A percentile compares a stretch with the other conserved stretches of the same genome.
These are phyloP conservation scores for Sinohyriopsis cumingii DNA, from an alignment of 2,888 invertebrate genomes.

Conservation along the genomic window DNA sequence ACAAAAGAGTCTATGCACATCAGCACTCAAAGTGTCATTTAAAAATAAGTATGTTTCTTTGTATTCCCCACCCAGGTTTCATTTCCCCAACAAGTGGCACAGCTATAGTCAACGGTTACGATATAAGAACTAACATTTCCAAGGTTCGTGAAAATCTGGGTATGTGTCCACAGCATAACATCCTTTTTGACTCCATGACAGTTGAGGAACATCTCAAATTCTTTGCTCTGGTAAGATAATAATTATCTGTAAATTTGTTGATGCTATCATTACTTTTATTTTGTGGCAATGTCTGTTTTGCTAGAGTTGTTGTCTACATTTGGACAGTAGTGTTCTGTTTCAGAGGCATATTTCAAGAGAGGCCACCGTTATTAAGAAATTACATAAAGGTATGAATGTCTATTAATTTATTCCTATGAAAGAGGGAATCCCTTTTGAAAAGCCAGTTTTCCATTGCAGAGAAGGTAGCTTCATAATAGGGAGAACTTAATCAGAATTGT, in stretches of 20 bases:
- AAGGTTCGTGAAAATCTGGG: slow-evolving; percentile 81
- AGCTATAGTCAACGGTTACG: slow-evolving; percentile 80
- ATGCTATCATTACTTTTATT: not conserved
- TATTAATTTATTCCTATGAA: too few relatives aligned
- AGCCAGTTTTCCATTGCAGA: too few relatives aligned
- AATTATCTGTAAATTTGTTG: not conserved
- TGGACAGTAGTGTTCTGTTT: too few relatives aligned
- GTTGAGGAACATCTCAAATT: slow-evolving; percentile 87
- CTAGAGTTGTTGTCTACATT: too few relatives aligned
- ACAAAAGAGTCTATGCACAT: not conserved
- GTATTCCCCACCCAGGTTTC: slow-evolving; percentile 37
- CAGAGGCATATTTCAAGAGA: too few relatives aligned
- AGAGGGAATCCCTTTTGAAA: too few relatives aligned
- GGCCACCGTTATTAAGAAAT: too few relatives aligned
- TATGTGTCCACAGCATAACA: slow-evolving; percentile 88
- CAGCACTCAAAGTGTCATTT: not conserved
- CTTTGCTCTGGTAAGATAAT: slow-evolving; percentile 78
- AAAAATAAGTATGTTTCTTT: not conserved
- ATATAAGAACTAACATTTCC: slow-evolving; percentile 78
- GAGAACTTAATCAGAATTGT: too few relatives aligned
- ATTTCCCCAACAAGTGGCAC: slow-evolving; percentile 74
- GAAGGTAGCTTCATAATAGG: too few relatives aligned
- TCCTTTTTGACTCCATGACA: slow-evolving; percentile 85
- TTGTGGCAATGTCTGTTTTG: too few relatives aligned
- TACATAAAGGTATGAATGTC: too few relatives aligned